A percentile compares a stretch with the other conserved stretches of the same genome.
Evolutionary conservation across 2,113 vertebrate species (phyloP).

Genomic region (Aythya baeri): DNA sequence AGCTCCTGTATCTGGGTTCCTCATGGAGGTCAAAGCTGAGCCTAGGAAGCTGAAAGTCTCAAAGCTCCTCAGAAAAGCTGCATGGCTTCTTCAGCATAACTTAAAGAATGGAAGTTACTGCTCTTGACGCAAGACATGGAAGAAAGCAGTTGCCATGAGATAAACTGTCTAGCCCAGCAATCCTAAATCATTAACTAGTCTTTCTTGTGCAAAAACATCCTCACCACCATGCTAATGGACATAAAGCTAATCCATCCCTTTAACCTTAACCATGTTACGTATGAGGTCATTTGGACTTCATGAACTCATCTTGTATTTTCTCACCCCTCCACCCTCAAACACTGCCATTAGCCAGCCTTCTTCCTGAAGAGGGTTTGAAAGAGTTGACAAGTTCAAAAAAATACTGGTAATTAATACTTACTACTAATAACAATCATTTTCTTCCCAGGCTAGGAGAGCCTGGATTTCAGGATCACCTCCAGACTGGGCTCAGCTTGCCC

Average conservation of each 20-base stretch:
- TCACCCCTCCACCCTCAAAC: neutral
- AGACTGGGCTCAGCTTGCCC: neutral
- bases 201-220: neutral
- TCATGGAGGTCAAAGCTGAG: neutral
- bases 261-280: neutral
- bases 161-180: neutral
- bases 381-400: neutral
- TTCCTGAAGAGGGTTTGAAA: neutral
- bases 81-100: neutral
- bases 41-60: neutral
- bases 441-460: neutral
- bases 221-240: accelerated
- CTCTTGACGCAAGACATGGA: accelerated
- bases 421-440: neutral
- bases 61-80: neutral
- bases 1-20: neutral
- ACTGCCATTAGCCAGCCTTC: neutral
- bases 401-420: neutral
- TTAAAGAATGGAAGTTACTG: neutral
- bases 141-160: neutral
- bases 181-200: neutral
- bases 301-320: neutral
- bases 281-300: neutral
- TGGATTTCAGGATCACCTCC: neutral
- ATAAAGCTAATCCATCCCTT: neutral